phyloP scores from a whole-genome alignment of 2,888 invertebrate genomes.

The Aphodius granarius region DNA sequence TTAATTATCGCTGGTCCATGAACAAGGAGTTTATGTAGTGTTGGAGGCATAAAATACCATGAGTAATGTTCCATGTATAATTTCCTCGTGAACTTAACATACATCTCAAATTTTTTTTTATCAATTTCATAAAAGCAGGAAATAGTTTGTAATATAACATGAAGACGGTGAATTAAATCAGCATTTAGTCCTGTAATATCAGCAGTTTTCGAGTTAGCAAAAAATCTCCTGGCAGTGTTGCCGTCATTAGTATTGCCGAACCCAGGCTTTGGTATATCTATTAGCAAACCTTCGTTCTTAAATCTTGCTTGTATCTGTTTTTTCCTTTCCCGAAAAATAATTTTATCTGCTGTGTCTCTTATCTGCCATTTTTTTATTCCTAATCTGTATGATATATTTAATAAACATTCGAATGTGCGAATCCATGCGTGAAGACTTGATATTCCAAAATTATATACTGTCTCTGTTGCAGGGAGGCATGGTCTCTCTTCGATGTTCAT shows the following conservation, averaged over 20 bases:
- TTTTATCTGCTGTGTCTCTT: background rate
- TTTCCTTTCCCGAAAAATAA: no score
- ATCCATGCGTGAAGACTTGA: no score
- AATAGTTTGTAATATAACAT: no score
- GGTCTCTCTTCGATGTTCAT: no score
- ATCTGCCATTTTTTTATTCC: background rate
- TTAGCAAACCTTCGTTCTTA: background rate
- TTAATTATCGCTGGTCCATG: background rate
- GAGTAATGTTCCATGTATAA: constrained; percentile 20
- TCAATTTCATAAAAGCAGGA: no score
- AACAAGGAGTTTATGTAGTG: constrained; percentile 33
- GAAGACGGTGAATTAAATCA: no score
- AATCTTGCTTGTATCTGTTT: background rate
- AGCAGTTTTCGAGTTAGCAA: background rate
- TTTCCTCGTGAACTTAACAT: background rate
- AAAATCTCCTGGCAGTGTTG: background rate
- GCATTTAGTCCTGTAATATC: background rate
- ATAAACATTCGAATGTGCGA: background rate
- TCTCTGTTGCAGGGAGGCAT: no score
- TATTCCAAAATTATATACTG: no score
- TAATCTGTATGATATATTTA: background rate
- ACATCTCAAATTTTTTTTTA: no score
- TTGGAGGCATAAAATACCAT: constrained; percentile 21
- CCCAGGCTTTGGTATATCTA: background rate
- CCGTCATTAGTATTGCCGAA: background rate